These are phyloP conservation scores for Nymphalis urticae DNA, from an alignment of 2,888 invertebrate species.

Conservation along the genomic window DNA sequence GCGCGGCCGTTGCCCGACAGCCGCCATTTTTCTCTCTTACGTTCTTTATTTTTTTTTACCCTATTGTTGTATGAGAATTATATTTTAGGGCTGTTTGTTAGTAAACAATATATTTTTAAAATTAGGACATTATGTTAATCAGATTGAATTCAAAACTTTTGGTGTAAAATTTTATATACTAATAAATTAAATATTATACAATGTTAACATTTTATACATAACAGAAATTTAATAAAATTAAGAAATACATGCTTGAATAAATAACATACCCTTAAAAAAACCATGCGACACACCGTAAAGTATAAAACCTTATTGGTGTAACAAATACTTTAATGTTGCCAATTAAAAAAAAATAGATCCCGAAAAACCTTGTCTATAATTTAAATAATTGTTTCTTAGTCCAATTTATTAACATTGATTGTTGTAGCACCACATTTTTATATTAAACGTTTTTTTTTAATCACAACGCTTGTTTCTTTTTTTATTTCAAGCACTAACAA, in stretches of 20 bases:
- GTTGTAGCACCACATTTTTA: background rate
- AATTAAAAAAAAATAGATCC: too few species aligned
- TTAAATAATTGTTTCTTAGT: background rate
- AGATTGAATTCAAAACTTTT: too few species aligned
- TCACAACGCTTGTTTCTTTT: background rate
- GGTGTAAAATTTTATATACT: too few species aligned
- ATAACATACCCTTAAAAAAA: too few species aligned
- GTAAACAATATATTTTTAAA: constrained; percentile 2
- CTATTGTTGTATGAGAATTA: constrained; percentile 5
- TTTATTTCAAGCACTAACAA: constrained; percentile 18
- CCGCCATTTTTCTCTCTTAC: constrained; percentile 50
- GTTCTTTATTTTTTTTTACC: constrained; percentile 39
- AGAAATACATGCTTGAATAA: too few species aligned
- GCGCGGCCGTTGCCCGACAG: constrained; percentile 61
- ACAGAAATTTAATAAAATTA: too few species aligned
- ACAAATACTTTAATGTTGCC: too few species aligned
- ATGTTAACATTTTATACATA: too few species aligned
- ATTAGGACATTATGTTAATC: too few species aligned
- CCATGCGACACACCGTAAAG: too few species aligned
- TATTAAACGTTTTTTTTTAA: constrained; percentile 3
- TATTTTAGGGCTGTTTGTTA: background rate
- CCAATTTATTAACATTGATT: constrained; percentile 1
- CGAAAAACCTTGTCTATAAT: background rate
- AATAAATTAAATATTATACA: too few species aligned
- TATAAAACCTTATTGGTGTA: too few species aligned